Base-by-base conservation (phyloP, 2,888 invertebrate genomes). In the Hirudinaria manillensis region DNA sequence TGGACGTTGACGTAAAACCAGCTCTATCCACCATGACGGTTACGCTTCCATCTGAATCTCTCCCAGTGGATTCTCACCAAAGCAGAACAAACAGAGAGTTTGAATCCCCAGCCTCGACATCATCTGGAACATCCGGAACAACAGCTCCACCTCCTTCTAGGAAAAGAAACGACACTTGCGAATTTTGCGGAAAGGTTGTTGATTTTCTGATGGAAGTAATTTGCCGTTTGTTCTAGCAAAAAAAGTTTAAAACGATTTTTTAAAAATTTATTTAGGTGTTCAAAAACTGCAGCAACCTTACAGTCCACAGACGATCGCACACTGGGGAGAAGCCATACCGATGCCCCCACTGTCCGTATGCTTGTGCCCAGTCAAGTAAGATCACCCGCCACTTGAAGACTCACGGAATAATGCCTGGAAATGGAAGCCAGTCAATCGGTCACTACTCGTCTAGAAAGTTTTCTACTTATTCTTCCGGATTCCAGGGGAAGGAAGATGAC, bases 361-460 rank as follows among this genome's bases (percentile, higher is more conserved):
- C 99, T 36, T 99, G 98, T 86, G 98, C 99, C n/a, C 98, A 99
- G 87, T 96, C 96, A 85, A 95, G 95, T 32, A 99, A 99, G 86
- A 88, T 99, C 77, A 99, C 99, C 74, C 90, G 99, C 82, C 99
- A 99, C 88, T 99, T 99, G 99, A 96, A 98, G 86, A 99, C 99
- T 0, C 99, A 99, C 87, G 99, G 99, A 0, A 73, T 73, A 21
- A 6, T 65, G 32, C 73, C 73, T 34, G 36, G 68, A 7, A 68
- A 34, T 32, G 36, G 68, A 32, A 34, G 36, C 21, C 45, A 45
- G 13, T n/a, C 61, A 61, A 21, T 10, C n/a, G 24, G 24, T 61
- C 61, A 61, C 19, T 29, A 61, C 61, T 27, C 61, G 24, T 61
- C 61, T 7, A 61, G 29, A 61, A 61, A 29, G 61, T 61, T 61